Percentiles rank a stretch among this genome's conserved stretches.
phyloP scores from a whole-genome alignment of 2,888 invertebrate genomes.

The Campopleginae sp. region DNA sequence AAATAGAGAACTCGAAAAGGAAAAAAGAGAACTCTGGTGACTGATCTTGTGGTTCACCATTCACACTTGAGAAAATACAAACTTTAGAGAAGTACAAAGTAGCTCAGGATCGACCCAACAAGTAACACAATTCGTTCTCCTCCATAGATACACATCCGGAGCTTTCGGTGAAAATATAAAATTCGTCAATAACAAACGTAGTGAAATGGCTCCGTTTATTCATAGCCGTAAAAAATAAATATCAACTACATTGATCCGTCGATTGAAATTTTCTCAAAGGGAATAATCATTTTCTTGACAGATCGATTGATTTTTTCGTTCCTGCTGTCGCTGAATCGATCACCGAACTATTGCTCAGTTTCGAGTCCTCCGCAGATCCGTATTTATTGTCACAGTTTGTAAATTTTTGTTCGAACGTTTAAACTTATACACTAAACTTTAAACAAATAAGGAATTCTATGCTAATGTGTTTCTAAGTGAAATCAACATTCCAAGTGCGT shows the following conservation, averaged over 20 bases:
- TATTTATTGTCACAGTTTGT: constrained; percentile 18
- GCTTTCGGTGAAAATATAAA: background rate
- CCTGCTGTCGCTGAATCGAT: background rate
- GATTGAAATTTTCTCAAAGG: constrained; percentile 2
- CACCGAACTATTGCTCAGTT: background rate
- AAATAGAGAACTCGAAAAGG: constrained; percentile 26
- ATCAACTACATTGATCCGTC: constrained; percentile 16
- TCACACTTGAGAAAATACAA: constrained; percentile 39
- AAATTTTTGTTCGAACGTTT: background rate
- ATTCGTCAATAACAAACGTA: background rate
- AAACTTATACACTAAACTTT: background rate
- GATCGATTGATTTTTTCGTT: background rate
- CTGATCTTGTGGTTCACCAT: constrained; percentile 59
- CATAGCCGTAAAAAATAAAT: constrained; percentile 63
- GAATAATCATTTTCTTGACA: background rate
- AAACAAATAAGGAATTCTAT: background rate
- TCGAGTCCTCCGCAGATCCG: background rate
- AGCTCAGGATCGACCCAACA: background rate
- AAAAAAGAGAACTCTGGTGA: constrained; percentile 15
- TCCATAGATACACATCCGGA: background rate
- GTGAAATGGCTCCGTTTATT: constrained; percentile 41
- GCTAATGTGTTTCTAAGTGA: constrained; percentile 17
- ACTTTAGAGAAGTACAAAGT: constrained; percentile 17
- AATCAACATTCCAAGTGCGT: background rate
- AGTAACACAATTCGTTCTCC: background rate